phyloP scores from a whole-genome alignment of 2,797 vertebrate genomes.

The Falco novaeseelandiae region DNA sequence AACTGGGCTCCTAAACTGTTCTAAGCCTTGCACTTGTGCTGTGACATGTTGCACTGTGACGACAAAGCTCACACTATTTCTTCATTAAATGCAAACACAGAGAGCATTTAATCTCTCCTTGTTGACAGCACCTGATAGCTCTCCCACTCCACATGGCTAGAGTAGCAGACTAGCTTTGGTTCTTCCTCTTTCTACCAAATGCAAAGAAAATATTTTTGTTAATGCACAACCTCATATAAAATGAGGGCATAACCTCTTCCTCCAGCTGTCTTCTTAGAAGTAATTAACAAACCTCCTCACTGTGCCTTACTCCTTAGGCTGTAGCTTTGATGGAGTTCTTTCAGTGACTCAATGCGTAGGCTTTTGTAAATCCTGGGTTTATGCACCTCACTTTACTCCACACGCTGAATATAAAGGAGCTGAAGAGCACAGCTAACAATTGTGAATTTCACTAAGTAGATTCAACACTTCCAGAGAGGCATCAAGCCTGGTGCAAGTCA shows the following conservation, averaged over 20 bases:
- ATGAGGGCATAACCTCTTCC: neutral
- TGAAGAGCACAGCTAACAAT: neutral
- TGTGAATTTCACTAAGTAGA: neutral
- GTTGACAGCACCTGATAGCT: neutral
- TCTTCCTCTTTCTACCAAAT: neutral
- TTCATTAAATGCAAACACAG: neutral
- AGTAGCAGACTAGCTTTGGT: neutral
- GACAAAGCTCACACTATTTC: neutral
- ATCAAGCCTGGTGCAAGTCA: neutral
- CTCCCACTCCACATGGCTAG: neutral
- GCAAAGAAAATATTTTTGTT: neutral
- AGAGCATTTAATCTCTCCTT: neutral
- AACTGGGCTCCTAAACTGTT: neutral
- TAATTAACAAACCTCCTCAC: slow-evolving; percentile 5
- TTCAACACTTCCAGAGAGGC: neutral
- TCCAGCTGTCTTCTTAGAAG: neutral
- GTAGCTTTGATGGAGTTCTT: neutral
- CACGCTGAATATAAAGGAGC: neutral
- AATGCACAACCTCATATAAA: neutral
- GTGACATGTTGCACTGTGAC: neutral
- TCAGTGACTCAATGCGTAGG: neutral
- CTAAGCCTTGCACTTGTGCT: neutral
- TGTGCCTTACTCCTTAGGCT: neutral
- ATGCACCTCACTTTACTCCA: neutral
- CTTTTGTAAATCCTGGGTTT: slow-evolving; percentile 7